Evolutionary conservation across 2,113 vertebrate species (phyloP).

Genomic region (Spheniscus mendiculus): DNA sequence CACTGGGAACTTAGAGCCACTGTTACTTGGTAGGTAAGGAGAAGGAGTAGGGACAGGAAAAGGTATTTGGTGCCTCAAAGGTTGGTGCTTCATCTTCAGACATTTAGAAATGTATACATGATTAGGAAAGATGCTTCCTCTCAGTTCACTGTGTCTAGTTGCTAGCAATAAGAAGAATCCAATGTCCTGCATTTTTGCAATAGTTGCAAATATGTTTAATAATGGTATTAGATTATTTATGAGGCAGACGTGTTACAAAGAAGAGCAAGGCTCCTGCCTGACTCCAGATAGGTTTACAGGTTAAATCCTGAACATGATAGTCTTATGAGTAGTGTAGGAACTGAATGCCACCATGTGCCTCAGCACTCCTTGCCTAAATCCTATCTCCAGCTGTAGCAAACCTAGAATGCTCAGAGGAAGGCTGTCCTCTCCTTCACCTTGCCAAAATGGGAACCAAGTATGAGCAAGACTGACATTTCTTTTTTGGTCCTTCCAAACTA

Average conservation of each 20-base stretch:
- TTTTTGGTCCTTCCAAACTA: neutral
- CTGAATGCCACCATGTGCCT: neutral
- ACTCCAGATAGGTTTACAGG: neutral
- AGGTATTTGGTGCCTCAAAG: neutral
- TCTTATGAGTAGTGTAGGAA: neutral
- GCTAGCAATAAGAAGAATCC: neutral
- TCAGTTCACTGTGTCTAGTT: neutral
- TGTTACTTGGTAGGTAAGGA: neutral
- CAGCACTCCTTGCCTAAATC: neutral
- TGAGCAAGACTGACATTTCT: neutral
- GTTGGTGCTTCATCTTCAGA: neutral
- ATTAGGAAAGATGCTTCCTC: neutral
- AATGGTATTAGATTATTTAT: neutral
- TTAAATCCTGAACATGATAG: neutral
- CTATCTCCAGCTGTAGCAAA: neutral
- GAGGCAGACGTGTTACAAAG: neutral
- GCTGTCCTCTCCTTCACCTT: neutral
- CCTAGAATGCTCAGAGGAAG: neutral
- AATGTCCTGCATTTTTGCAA: neutral
- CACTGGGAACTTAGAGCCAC: neutral
- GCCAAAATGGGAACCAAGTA: neutral
- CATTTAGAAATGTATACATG: neutral
- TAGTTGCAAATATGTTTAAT: neutral
- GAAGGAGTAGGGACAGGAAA: neutral
- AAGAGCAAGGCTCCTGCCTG: neutral